phyloP scores from a whole-genome alignment of 2,797 vertebrate genomes.

The Rhyacichthys aspro region DNA sequence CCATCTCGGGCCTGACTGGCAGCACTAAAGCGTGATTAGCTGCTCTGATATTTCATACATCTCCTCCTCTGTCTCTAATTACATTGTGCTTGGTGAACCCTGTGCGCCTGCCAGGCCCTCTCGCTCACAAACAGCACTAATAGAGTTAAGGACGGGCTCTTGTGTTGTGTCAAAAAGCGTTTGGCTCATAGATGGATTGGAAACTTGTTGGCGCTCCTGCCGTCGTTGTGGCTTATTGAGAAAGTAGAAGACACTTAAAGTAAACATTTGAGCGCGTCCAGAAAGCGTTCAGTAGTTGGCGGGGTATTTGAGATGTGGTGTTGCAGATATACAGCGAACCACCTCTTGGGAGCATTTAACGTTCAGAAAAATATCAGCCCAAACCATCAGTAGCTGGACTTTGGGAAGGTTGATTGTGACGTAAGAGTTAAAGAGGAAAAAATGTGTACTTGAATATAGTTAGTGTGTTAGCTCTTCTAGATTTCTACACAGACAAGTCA shows the following conservation, averaged over 20 bases:
- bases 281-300: too few relatives aligned
- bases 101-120: slow-evolving; percentile 62
- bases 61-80: slow-evolving; percentile 63
- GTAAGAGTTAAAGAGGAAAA: too few relatives aligned
- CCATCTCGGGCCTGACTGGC: slow-evolving; percentile 57
- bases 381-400: too few relatives aligned
- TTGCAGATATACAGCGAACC: too few relatives aligned
- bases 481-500: too few relatives aligned
- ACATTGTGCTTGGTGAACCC: slow-evolving; percentile 70
- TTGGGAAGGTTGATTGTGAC: too few relatives aligned
- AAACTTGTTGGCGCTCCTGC: neutral
- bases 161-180: slow-evolving; percentile 76
- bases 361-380: too few relatives aligned
- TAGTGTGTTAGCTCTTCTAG: too few relatives aligned
- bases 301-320: too few relatives aligned
- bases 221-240: neutral
- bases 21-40: slow-evolving; percentile 69
- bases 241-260: slow-evolving; percentile 3
- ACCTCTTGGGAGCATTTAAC: too few relatives aligned
- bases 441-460: too few relatives aligned
- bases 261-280: too few relatives aligned
- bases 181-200: slow-evolving; percentile 56
- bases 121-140: slow-evolving; percentile 74
- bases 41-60: slow-evolving; percentile 71
- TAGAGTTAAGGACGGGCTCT: slow-evolving; percentile 70